Conservation (phyloP, 2,888 invertebrate genomes). For the Branchellion lobata region DNA sequence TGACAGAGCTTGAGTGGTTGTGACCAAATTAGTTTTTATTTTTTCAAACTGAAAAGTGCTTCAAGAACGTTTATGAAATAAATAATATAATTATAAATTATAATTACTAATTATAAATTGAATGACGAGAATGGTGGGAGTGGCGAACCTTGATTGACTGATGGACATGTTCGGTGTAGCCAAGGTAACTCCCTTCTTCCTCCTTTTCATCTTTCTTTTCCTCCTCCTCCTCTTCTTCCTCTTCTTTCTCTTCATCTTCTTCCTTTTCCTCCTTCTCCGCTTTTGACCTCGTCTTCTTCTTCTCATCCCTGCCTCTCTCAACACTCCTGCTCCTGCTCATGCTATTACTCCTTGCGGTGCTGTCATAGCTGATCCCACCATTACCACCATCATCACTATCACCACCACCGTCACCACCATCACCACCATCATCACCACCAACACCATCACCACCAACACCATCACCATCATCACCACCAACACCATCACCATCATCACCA, state of each 20-base stretch:
- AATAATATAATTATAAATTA: not conserved
- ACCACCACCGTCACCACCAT: not conserved
- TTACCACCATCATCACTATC: not conserved
- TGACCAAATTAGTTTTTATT: too few species aligned
- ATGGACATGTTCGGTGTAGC: not conserved
- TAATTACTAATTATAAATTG: not conserved
- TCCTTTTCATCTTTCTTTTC: not conserved
- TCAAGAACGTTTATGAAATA: too few species aligned
- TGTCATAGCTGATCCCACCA: not conserved
- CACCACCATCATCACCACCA: not conserved
- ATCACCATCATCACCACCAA: not conserved
- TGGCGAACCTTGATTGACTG: slow-evolving; percentile 26
- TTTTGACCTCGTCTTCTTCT: too few species aligned
- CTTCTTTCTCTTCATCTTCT: too few species aligned
- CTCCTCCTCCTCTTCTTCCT: too few species aligned
- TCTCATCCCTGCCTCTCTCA: not conserved
- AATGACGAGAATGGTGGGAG: not conserved
- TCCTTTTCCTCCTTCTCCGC: too few species aligned
- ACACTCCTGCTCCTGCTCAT: not conserved
- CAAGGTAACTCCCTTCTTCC: not conserved
- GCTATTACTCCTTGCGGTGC: not conserved
- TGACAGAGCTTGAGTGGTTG: too few species aligned
- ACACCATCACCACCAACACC: not conserved
- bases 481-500: not conserved
- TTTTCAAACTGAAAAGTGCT: too few species aligned